Percentiles rank a stretch among this genome's conserved stretches.
phyloP scores from a whole-genome alignment of 2,113 vertebrate genomes.

The Fregata magnificens region DNA sequence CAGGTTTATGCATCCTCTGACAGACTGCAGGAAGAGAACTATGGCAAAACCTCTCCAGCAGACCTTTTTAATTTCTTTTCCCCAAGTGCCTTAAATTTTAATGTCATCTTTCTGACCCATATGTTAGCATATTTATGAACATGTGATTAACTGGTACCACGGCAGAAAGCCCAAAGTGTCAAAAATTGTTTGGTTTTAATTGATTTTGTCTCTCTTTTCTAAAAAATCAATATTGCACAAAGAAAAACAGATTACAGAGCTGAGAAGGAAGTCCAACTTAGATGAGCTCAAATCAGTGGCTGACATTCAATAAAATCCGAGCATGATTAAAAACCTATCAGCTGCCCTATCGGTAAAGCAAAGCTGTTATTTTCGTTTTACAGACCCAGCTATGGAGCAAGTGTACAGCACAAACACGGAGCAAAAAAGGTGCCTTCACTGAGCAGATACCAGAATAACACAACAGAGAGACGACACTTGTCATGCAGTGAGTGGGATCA shows the following conservation, averaged over 20 bases:
- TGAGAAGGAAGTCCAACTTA: neutral
- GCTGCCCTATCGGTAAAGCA: neutral
- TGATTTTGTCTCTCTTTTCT: constrained; percentile 55
- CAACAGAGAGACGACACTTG: neutral
- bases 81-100: constrained; percentile 65
- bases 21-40: constrained; percentile 54
- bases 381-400: neutral
- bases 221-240: neutral
- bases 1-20: constrained; percentile 72
- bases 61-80: constrained; percentile 75
- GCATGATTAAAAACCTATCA: neutral
- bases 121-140: constrained; percentile 67
- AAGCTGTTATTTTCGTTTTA: neutral
- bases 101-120: constrained; percentile 65
- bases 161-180: neutral
- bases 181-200: constrained; percentile 58
- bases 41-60: constrained; percentile 52
- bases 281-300: neutral
- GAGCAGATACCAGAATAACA: neutral
- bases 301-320: neutral
- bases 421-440: neutral
- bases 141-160: constrained; percentile 63
- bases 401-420: neutral
- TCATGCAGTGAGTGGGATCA: neutral
- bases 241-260: neutral